Evolutionary conservation across 2,888 invertebrate species (phyloP), one percentile per base, ranked within the genome.

Genomic region (Scaptomyza cyrtandrae): DNA sequence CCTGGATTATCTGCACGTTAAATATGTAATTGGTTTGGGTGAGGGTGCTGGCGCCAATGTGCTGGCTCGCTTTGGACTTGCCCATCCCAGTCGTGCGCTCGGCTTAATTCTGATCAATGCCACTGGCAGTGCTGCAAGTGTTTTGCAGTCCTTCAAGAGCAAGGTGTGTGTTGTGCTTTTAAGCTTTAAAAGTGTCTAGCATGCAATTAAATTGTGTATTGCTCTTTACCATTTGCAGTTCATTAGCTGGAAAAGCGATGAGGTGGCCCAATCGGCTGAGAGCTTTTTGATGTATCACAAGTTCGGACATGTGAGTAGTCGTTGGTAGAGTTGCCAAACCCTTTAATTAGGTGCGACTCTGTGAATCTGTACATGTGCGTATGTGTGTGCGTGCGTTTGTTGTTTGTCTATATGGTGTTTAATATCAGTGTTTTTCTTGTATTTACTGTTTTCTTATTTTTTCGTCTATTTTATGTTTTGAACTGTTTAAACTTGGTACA

Each of bases 1-100:
- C 10, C 92, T 97, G 88, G 97, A 97, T 90, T 95, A 96, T 89
- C 94, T 97, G 37, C 96, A 96, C 91, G 95, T 97, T 29, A 95
- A 95, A 83, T 95, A 97, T 90, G 96, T 96, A 11, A 95, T 97
- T 55, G 96, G 97, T 0, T 92, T 97, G 52, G 97, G 97, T 2
- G 97, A 97, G 90, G 97, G 97, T 2, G 97, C 97, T 2, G 97
- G 97, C 0, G 97, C 97, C 67, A 97, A 97, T 92, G 95, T 97
- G 53, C 93, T 97, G 58, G 96, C 97, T 3, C 94, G 97, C 71
- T 97, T 97, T 90, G 97, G 97, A 70, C 93, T 97, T 89, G 95
- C 95, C 16, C 95, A 97, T 92, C 96, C 97, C 0, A 94, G 95
- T 19, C 93, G 97, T 45, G 94, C 95, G 49, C 93, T 97, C 71